Evolutionary conservation across 2,113 vertebrate genomes (phyloP), one percentile per base, ranked within the genome.

Genomic region (Callaeas wilsoni): DNA sequence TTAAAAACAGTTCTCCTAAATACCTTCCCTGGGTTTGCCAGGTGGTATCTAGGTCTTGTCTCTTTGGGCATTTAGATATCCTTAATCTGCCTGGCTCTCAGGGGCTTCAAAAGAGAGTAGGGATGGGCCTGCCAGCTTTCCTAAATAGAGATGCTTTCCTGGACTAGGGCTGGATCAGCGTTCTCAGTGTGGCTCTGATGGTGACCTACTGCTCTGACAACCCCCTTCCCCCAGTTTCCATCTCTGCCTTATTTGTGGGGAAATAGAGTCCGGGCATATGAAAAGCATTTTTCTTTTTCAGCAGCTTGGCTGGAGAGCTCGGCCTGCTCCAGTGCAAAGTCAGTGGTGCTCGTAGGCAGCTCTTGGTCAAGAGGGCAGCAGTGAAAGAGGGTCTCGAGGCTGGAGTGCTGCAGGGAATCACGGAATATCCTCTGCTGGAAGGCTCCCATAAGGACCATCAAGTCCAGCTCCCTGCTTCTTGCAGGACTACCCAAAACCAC

Each of bases 221-320:
- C 9, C 18, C 37, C 49, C 53, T 49, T n/a, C 89, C 87, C 68
- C 53, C 84, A 89, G 0, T 63, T 75, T 84, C 74, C 53, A 86
- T 50, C 29, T 8, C 20, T 25, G 37, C 75, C 73, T 76, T 95
- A 84, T 93, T 84, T 89, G 89, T 93, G 86, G 41, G 77, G 60
- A 90, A 92, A 94, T 52, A 0, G 19, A 90, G 42, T 11, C n/a
- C 53, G 75, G 53, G 80, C 84, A 89, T 79, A 83, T 71, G 84
- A 96, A 87, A 96, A 93, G 37, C 1, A 79, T 89, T 87, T 84
- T 68, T 84, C 44, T 68, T 69, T 94, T 84, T 50, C 6, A 95
- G 91, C 89, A 56, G 41, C 65, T 95, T 94, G 87, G 81, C 76
- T 91, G 80, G 56, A 52, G 93, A 82, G 84, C 32, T 86, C 60